These are phyloP conservation scores for Cacoxenus indagator DNA, from an alignment of 2,888 invertebrate genomes.

Conservation along the genomic window DNA sequence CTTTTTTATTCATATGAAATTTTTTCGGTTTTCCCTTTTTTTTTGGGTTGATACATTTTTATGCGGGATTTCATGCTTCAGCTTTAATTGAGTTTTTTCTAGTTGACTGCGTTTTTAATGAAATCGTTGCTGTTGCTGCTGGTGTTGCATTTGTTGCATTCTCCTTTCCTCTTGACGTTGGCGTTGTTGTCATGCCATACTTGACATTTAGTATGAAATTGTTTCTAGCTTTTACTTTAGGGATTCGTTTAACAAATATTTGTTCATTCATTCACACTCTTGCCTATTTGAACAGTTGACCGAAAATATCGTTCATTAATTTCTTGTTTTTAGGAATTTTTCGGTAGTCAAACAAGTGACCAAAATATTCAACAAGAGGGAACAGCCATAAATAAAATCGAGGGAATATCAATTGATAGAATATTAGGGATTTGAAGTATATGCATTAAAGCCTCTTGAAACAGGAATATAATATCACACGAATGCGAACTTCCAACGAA, in stretches of 20 bases:
- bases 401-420: no score
- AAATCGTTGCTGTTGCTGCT: slow-evolving; percentile 49
- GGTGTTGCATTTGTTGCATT: slow-evolving; percentile 4
- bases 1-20: slow-evolving; percentile 33
- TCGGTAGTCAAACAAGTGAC: no score
- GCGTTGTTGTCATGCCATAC: not conserved
- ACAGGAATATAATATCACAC: no score
- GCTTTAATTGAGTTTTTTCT: slow-evolving; percentile 66
- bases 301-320: not conserved
- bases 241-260: no score
- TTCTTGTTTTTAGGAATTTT: no score
- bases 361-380: no score
- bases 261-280: no score
- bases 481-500: no score
- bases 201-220: slow-evolving; percentile 5
- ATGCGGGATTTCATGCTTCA: slow-evolving; percentile 46
- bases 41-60: slow-evolving; percentile 26
- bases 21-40: slow-evolving; percentile 7
- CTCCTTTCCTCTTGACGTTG: no score
- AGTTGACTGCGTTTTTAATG: slow-evolving; percentile 63
- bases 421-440: no score
- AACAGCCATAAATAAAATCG: no score
- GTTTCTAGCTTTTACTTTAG: not conserved
- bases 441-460: no score
- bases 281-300: slow-evolving; percentile 10